Evolutionary conservation across 2,113 vertebrate species (phyloP), one percentile per base, ranked within the genome.

Genomic region (Triplophysa tibetana): DNA sequence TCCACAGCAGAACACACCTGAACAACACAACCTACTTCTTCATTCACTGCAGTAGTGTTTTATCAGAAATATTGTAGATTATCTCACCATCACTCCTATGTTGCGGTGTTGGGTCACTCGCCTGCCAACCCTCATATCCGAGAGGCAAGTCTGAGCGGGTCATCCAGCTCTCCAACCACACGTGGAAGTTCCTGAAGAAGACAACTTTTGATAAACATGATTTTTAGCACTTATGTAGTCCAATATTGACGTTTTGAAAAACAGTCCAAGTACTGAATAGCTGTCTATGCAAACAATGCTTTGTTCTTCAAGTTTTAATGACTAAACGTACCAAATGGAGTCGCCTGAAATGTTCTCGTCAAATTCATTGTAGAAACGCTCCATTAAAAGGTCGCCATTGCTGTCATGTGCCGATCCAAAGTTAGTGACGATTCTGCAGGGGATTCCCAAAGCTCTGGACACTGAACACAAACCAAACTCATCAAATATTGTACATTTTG

Each of bases 91-190:
- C 95, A 0, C 96, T 98, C 78, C 86, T 95, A 85, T 97, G 95
- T 88, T 98, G 97, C 1, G 97, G 97, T 0, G 97, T 98, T 0
- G 97, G 96, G 86, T 98, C 97, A 41, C 95, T 91, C 2, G 78
- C 91, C 88, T 98, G 97, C 97, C 96, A 98, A 4, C 96, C 97
- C 0, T 94, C 89, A 0, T 91, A 98, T 17, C 84, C 88, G 0
- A 78, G 29, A 0, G 81, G 78, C 61, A 98, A 89, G 85, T 98
- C 96, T 0, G 94, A 94, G 38, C 96, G 96, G 6, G 88, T 84
- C 96, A 98, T 98, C 97, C 96, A 98, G 0, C 91, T 94, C 65
- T 98, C 97, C 60, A 96, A 91, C 97, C 97, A 98, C 81, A 95
- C 95, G 80, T 98, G 97, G 86, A 93, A 98, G 86, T 98, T 98